A percentile compares a stretch with the other conserved stretches of the same genome.
phyloP scores from a whole-genome alignment of 1,140 invertebrate species.

The Archivesica marissinica region DNA sequence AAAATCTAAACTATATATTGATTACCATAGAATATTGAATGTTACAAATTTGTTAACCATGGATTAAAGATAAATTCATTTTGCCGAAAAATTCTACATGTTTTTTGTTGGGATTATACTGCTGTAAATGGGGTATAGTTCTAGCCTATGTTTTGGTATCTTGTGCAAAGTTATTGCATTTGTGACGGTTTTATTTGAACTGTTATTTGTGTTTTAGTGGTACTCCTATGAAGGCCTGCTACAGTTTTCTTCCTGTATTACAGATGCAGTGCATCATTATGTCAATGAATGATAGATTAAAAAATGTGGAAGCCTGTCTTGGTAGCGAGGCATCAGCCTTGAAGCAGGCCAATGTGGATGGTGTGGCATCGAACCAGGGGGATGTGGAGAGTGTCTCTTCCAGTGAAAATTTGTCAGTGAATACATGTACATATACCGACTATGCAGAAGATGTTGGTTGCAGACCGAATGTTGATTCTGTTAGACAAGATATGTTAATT shows the following conservation, averaged over 20 bases:
- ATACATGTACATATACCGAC: not conserved
- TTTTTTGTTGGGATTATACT: too few relatives aligned
- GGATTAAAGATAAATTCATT: too few relatives aligned
- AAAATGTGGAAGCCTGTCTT: constrained; percentile 16
- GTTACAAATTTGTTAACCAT: too few relatives aligned
- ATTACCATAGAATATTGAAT: too few relatives aligned
- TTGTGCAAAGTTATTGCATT: too few relatives aligned
- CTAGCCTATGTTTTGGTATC: too few relatives aligned
- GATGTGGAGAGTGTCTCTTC: constrained; percentile 4
- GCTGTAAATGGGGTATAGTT: too few relatives aligned
- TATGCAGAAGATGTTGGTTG: not conserved
- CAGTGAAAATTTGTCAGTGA: constrained; percentile 11
- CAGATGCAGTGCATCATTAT: constrained; percentile 25
- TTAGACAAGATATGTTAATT: not conserved
- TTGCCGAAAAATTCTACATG: too few relatives aligned
- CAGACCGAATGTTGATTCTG: not conserved
- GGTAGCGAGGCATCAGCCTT: not conserved
- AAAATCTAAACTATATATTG: too few relatives aligned
- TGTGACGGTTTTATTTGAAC: too few relatives aligned
- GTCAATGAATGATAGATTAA: constrained; percentile 30
- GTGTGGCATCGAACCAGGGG: not conserved
- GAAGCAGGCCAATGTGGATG: not conserved
- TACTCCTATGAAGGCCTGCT: not conserved
- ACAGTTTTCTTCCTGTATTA: not conserved
- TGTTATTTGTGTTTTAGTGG: too few relatives aligned